Percentiles rank a stretch among this genome's conserved stretches.
phyloP scores from a whole-genome alignment of 2,888 invertebrate genomes.

The Fragum sueziense region DNA sequence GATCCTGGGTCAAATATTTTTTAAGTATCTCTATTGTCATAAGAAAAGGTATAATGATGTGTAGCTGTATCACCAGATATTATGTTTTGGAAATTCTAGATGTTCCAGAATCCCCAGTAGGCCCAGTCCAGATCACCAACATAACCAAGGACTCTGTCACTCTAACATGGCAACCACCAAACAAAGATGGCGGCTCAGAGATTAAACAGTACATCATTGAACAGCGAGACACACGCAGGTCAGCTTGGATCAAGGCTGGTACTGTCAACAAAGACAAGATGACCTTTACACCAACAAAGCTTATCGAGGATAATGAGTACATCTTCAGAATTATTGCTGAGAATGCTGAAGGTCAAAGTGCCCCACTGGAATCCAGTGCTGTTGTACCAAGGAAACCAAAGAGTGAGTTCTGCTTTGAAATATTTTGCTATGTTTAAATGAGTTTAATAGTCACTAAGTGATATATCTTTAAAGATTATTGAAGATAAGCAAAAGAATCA shows the following conservation, averaged over 20 bases:
- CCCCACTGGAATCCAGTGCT: constrained; percentile 67
- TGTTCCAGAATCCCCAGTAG: constrained; percentile 75
- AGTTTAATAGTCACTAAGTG: too few species aligned
- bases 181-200: constrained; percentile 78
- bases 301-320: constrained; percentile 85
- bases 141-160: constrained; percentile 71
- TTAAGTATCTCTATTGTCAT: too few species aligned
- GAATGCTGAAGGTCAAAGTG: constrained; percentile 78
- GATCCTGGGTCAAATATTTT: too few species aligned
- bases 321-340: constrained; percentile 78
- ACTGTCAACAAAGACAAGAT: constrained; percentile 67
- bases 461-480: too few species aligned
- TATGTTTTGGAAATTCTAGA: constrained; percentile 2
- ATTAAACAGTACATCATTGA: constrained; percentile 77
- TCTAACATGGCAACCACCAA: constrained; percentile 79
- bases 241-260: constrained; percentile 86
- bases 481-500: too few species aligned
- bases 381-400: constrained; percentile 69
- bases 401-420: constrained; percentile 90
- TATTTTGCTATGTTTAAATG: too few species aligned
- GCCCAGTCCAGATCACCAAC: constrained; percentile 70
- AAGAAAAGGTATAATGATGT: too few species aligned
- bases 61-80: too few species aligned
- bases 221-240: constrained; percentile 93
- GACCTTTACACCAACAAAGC: constrained; percentile 82